Conservation (phyloP, 53 echinoderm and acorn worm species). For the Luidia sarsii region DNA sequence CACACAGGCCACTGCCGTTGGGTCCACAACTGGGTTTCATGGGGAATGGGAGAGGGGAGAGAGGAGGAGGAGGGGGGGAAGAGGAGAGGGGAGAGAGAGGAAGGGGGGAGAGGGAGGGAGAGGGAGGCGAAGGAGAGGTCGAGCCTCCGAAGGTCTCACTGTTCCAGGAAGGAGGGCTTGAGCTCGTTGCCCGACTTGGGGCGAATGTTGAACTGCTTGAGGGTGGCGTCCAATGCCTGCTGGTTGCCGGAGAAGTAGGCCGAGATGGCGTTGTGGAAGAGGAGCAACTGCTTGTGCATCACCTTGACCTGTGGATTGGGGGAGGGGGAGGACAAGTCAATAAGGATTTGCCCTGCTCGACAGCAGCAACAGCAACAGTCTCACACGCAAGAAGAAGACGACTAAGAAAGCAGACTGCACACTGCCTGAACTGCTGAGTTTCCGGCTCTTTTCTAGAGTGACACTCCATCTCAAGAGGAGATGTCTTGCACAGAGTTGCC, state of each 20-base stretch:
- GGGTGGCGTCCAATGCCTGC: slow-evolving; percentile 85
- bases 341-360: too few species aligned
- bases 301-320: slow-evolving; percentile 98
- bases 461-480: too few species aligned
- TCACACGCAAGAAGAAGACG: too few species aligned
- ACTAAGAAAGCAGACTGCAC: too few species aligned
- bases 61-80: background rate
- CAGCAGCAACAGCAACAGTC: too few species aligned
- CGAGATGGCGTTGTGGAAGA: slow-evolving; percentile 98
- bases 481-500: too few species aligned
- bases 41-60: too few species aligned
- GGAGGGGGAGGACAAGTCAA: too few species aligned
- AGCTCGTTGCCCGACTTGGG: slow-evolving; percentile 85
- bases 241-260: slow-evolving; percentile 98
- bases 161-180: slow-evolving; percentile 95
- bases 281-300: slow-evolving; percentile 96
- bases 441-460: too few species aligned
- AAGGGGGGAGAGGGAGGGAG: background rate
- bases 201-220: slow-evolving; percentile 98
- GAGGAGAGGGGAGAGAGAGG: background rate
- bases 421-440: too few species aligned
- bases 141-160: slow-evolving; percentile 44
- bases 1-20: too few species aligned
- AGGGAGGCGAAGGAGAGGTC: background rate
- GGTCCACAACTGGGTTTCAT: background rate